Percentiles rank a stretch among this genome's conserved stretches.
Conservation (phyloP, 2,888 invertebrate genomes). For the Acrobasis suavella region DNA sequence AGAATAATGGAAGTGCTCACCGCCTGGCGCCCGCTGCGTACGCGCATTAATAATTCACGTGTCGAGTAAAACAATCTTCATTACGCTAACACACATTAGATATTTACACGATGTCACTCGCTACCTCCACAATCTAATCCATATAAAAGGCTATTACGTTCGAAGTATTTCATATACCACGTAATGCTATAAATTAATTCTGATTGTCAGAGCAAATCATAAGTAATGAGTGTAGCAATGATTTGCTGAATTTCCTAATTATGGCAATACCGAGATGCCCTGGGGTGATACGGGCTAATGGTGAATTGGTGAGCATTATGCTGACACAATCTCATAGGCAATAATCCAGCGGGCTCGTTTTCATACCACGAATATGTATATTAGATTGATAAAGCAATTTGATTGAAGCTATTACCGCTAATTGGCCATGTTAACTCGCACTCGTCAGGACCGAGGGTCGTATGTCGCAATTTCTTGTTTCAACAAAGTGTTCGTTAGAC, state of each 20-base stretch:
- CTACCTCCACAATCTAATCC: slow-evolving; percentile 39
- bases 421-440: slow-evolving; percentile 53
- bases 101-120: slow-evolving; percentile 53
- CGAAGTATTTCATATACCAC: slow-evolving; percentile 39
- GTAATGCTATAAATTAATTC: slow-evolving; percentile 21
- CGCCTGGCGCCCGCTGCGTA: slow-evolving; percentile 71
- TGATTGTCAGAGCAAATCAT: slow-evolving; percentile 47
- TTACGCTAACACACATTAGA: slow-evolving; percentile 75
- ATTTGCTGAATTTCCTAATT: slow-evolving; percentile 71
- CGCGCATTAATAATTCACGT: slow-evolving; percentile 80
- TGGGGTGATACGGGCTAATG: slow-evolving; percentile 39
- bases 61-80: slow-evolving; percentile 78
- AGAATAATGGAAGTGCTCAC: slow-evolving; percentile 73
- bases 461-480: slow-evolving; percentile 69
- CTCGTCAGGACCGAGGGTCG: slow-evolving; percentile 43
- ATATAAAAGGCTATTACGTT: slow-evolving; percentile 46
- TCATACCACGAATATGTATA: slow-evolving; percentile 42
- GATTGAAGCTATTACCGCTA: slow-evolving; percentile 56
- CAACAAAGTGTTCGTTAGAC: slow-evolving; percentile 68
- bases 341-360: slow-evolving; percentile 27
- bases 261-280: slow-evolving; percentile 50
- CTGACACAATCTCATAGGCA: slow-evolving; percentile 45
- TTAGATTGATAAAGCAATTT: slow-evolving; percentile 54
- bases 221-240: slow-evolving; percentile 66
- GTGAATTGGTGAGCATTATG: slow-evolving; percentile 32